Evolutionary conservation across 2,888 invertebrate genomes (phyloP), one percentile per base, ranked within the genome.

Genomic region (Parnassius apollo): DNA sequence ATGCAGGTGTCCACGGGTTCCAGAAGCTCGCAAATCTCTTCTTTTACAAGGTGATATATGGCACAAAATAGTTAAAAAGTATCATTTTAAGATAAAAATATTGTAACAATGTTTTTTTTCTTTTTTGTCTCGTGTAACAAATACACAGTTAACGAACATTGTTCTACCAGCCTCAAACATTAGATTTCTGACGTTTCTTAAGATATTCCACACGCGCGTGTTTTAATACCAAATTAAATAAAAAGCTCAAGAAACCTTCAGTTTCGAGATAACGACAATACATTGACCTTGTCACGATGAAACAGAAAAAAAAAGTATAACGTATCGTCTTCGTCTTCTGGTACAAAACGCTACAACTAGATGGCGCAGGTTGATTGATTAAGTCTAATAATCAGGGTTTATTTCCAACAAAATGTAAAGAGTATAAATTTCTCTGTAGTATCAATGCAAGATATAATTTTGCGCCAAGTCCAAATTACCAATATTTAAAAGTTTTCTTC

Each of bases 171-270:
- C 50, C 44, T 62, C 58, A 62, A 62, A 49, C 62, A 45, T 44
- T 48, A 54, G 51, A 52, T 35, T 58, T 44, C 25, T 25, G 54
- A 57, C 53, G 57, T 46, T 52, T 46, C 49, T 25, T 9, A 12
- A 62, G 58, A 58, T 62, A 62, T 12, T 42, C 42, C 22, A 52
- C 51, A 35, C 13, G 54, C 50, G 58, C 62, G 62, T 62, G 62
- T 59, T 58, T 62, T 58, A 62, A 62, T 62, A 62, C 45, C 58
- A 62, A 62, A 62, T 62, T 62, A 62, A 58, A 62, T 62, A 62
- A 57, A 62, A 58, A 54, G 51, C 58, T 44, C 44, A 49, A 58
- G 50, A 44, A 62, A 58, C 62, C 58, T 62, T 62, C 53, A 62
- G 57, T 57, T 54, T 57, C 25, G 50, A 62, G 62, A 62, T 62